Percentiles rank a stretch among this genome's conserved stretches.
phyloP scores from a whole-genome alignment of 2,797 vertebrate species.

The Falco novaeseelandiae region DNA sequence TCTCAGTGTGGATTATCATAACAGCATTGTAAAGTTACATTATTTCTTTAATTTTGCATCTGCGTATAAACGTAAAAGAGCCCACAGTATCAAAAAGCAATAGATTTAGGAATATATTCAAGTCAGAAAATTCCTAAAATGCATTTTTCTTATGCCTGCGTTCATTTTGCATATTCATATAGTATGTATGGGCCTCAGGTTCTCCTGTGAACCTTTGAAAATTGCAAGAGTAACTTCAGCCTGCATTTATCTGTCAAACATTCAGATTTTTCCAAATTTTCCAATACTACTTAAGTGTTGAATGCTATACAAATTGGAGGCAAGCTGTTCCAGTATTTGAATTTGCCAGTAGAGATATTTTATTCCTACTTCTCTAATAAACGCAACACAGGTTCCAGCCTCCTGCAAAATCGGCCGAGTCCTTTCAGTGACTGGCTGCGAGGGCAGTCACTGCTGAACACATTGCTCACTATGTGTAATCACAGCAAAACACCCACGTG shows the following conservation, averaged over 20 bases:
- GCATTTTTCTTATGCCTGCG: neutral
- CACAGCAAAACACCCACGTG: rapidly evolving
- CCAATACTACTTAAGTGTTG: neutral
- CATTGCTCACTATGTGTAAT: neutral
- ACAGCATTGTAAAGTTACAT: neutral
- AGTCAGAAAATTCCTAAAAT: neutral
- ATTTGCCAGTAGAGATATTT: neutral
- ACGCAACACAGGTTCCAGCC: neutral
- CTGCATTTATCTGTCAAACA: neutral
- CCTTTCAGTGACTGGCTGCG: neutral
- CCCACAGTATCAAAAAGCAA: neutral
- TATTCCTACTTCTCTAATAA: neutral
- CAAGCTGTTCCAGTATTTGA: neutral
- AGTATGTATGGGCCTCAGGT: neutral
- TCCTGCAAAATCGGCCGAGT: neutral
- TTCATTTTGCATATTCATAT: neutral
- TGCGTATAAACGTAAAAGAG: neutral
- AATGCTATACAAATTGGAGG: neutral
- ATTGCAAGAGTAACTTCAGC: neutral
- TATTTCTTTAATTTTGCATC: neutral
- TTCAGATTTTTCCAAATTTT: neutral
- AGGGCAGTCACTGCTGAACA: neutral
- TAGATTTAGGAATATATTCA: neutral
- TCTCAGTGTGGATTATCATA: neutral
- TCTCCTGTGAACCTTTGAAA: neutral